phyloP scores from a whole-genome alignment of 1,140 invertebrate species.

The Lasaia peninsularis region DNA sequence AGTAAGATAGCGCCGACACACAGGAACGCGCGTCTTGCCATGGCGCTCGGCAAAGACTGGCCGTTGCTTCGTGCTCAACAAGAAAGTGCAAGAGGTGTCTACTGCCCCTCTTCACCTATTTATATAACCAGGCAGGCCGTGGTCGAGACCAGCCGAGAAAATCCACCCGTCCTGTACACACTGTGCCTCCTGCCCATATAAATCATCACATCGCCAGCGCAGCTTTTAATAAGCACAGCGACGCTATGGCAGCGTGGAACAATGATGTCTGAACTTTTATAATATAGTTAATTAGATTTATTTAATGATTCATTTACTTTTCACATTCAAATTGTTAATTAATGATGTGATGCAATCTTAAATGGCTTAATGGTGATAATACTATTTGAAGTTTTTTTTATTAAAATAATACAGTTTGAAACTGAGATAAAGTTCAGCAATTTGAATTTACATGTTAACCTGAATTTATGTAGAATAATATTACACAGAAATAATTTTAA shows the following conservation, averaged over 20 bases:
- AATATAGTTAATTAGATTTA: neutral
- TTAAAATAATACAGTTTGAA: too few relatives aligned
- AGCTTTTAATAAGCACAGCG: conserved; percentile 62
- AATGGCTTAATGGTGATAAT: too few relatives aligned
- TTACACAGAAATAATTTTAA: too few relatives aligned
- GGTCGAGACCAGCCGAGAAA: conserved; percentile 45
- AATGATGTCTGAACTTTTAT: conserved; percentile 20
- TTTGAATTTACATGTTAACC: too few relatives aligned
- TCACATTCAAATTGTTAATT: neutral
- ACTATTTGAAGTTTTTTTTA: too few relatives aligned
- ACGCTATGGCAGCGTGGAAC: conserved; percentile 22
- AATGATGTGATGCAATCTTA: neutral
- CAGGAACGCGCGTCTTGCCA: conserved; percentile 73
- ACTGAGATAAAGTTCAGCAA: too few relatives aligned
- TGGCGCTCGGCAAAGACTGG: conserved; percentile 71
- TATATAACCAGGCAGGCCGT: conserved; percentile 66
- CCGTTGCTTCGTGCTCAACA: conserved; percentile 59
- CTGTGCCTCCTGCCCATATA: conserved; percentile 47
- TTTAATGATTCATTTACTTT: neutral
- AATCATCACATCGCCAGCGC: conserved; percentile 33
- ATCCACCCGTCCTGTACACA: conserved; percentile 58
- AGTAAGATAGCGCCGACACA: conserved; percentile 65
- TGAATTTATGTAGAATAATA: too few relatives aligned
- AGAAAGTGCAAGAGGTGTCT: conserved; percentile 72
- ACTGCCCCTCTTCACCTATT: conserved; percentile 74